Percentiles rank a stretch among this genome's conserved stretches.
Evolutionary conservation across 2,113 vertebrate species (phyloP).

Genomic region (Odontophorus gujanensis): DNA sequence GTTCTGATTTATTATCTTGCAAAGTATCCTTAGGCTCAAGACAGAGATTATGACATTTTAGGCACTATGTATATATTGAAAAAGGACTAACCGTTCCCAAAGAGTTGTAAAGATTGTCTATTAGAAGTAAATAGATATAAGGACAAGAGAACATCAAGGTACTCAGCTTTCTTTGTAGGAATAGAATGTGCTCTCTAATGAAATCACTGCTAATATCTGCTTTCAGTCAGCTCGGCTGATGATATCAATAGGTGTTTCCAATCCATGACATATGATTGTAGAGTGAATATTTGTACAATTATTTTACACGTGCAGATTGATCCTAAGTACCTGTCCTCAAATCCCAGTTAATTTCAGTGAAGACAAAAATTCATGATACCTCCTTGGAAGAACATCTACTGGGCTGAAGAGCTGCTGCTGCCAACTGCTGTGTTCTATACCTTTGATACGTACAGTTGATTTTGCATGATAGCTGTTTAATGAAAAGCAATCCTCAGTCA

Average conservation of each 20-base stretch:
- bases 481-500: not conserved
- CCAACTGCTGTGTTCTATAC: not conserved
- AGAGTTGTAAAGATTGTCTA: not conserved
- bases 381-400: not conserved
- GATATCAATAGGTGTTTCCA: not conserved
- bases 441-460: not conserved
- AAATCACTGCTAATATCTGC: not conserved
- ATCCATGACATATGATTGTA: not conserved
- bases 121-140: not conserved
- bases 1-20: not conserved
- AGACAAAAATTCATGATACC: not conserved
- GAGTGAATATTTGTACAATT: not conserved
- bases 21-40: not conserved
- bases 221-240: not conserved
- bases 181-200: not conserved
- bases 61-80: not conserved
- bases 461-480: not conserved
- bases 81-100: not conserved
- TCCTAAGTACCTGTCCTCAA: not conserved
- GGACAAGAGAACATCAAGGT: not conserved
- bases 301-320: not conserved
- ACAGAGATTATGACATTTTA: not conserved
- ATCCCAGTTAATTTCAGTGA: not conserved
- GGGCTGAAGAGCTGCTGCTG: not conserved
- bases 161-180: not conserved